A percentile compares a stretch with the other conserved stretches of the same genome.
Conservation (phyloP, 2,797 vertebrate species). For the Danio kyathit region DNA sequence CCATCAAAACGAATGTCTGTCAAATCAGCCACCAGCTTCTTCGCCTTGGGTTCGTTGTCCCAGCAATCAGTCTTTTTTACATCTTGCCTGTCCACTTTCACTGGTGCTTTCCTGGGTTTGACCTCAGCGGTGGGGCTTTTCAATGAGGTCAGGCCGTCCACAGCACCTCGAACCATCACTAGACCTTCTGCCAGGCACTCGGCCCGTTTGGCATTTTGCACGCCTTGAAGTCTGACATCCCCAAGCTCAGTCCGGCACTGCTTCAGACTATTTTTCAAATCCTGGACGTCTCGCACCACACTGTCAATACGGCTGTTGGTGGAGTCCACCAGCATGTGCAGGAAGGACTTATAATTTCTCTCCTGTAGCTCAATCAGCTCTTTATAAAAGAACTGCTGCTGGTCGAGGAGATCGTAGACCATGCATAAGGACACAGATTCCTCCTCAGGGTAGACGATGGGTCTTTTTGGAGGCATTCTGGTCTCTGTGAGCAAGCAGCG, state of each 20-base stretch:
- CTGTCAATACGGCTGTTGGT: slow-evolving; percentile 73
- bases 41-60: slow-evolving; percentile 72
- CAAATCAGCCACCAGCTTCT: slow-evolving; percentile 77
- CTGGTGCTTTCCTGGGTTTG: slow-evolving; percentile 46
- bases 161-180: slow-evolving; percentile 68
- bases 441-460: slow-evolving; percentile 64
- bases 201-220: slow-evolving; percentile 66
- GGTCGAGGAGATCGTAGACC: slow-evolving; percentile 78
- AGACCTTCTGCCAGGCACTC: slow-evolving; percentile 75
- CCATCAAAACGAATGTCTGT: slow-evolving; percentile 76
- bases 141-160: slow-evolving; percentile 66
- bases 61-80: slow-evolving; percentile 38
- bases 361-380: slow-evolving; percentile 80
- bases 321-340: slow-evolving; percentile 77
- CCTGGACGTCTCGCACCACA: slow-evolving; percentile 77
- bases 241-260: slow-evolving; percentile 69
- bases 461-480: slow-evolving; percentile 74
- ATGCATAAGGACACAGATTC: slow-evolving; percentile 69
- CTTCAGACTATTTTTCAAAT: slow-evolving; percentile 72
- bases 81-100: slow-evolving; percentile 48
- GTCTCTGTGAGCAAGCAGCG: slow-evolving; percentile 59
- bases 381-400: slow-evolving; percentile 76
- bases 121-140: slow-evolving; percentile 46
- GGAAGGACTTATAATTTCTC: slow-evolving; percentile 75
- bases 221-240: slow-evolving; percentile 69